Evolutionary conservation across 2,113 vertebrate genomes (phyloP), one percentile per base, ranked within the genome.

Genomic region (Beaufortia kweichowensis): DNA sequence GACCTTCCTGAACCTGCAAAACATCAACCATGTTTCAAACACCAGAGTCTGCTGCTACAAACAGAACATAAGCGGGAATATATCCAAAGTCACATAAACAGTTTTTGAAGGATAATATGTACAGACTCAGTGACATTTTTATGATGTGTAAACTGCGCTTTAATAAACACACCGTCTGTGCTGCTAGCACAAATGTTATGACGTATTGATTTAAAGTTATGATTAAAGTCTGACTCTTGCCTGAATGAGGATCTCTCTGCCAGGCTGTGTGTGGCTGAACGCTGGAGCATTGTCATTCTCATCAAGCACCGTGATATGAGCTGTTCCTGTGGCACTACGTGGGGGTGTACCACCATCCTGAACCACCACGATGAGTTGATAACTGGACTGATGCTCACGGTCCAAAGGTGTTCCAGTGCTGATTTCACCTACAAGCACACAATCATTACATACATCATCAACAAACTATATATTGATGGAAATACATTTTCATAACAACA

Each of bases 341-440:
- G 96, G 93, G 0, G 96, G 96, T 0, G 94, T 95, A 0, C 96
- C 97, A 0, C 92, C 94, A 0, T 99, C 97, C 80, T 97, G 96
- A 35, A 98, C 95, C 0, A 95, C 91, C 79, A 98, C 95, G 71
- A 94, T 84, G 5, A 99, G 87, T 91, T 98, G 96, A 87, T 95
- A 96, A 84, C 94, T 96, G 87, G 94, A 95, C 88, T 98, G 96
- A 68, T 90, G 92, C 88, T 99, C 97, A 3, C 97, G 90, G 84
- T 99, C 96, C 85, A 99, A 84, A 24, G 88, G 93, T 0, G 90
- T 86, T 31, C 93, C 92, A 28, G 95, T 94, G 81, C 95, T 97
- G 79, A 99, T 90, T 88, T 99, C 96, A 59, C 96, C 97, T 99
- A 69, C 5, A 77, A 2, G 65, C 0, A 33, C 17, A 29, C 12